Evolutionary conservation across 1,140 invertebrate genomes (phyloP), one percentile per base, ranked within the genome.

Genomic region (Vanessa atalanta): DNA sequence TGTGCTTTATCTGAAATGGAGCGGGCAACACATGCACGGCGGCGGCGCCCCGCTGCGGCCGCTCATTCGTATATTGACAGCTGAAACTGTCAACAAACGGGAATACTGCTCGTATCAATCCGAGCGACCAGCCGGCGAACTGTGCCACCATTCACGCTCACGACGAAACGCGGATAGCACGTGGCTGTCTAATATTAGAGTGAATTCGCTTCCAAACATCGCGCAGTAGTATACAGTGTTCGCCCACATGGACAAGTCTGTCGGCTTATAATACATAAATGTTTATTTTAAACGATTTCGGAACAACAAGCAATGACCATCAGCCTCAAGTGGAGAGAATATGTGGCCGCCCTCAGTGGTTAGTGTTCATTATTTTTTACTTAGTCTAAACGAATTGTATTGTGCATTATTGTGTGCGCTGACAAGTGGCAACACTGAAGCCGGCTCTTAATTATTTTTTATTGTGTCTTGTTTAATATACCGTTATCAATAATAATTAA

Each of bases 291-390:
- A 87, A 77, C 82, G 75, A 79, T 76, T 78, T 75, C 76, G 80
- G 74, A 79, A 79, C 83, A 76, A 82, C 65, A 79, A 84, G 80
- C 81, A 83, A 91, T 90, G 88, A 84, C 77, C 76, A 86, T 82
- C 85, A 84, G 82, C 75, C 84, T 82, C 81, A 90, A 90, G 73
- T 90, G 88, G 87, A 90, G 88, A 70, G 90, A 92, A 86, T 92
- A 92, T 83, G 85, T 85, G 68, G 83, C 88, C 61, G 90, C 90
- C 76, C 85, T 92, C 80, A 92, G 90, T 85, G 90, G 90, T 92
- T 83, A 83, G 90, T 89, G 71, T 81, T 83, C 75, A 72, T 80
- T 73, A 83, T 65, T 80, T 80, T 83, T 75, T 79, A 75, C 79
- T 75, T 80, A 12, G 37, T 15, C 53, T 13, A 66, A 13, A 72